Percentiles rank a stretch among this genome's conserved stretches.
Evolutionary conservation across 1,140 invertebrate genomes (phyloP).

Genomic region (Anthonomus grandis): DNA sequence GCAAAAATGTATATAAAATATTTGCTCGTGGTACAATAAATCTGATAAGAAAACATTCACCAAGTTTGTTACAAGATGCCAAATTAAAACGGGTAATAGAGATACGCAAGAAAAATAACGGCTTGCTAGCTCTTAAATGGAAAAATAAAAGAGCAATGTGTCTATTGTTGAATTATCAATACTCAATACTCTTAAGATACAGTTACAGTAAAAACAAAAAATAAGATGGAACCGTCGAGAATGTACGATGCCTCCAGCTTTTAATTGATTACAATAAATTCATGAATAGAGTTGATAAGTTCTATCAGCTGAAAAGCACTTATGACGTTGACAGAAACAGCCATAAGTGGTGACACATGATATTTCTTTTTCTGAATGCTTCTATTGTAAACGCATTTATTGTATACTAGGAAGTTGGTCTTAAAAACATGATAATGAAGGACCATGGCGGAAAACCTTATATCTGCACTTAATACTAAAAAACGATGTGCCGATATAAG

Average conservation of each 20-base stretch:
- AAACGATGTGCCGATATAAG: too few relatives aligned
- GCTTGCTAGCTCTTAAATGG: constrained; percentile 37
- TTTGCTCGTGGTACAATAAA: constrained; percentile 47
- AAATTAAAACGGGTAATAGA: constrained; percentile 44
- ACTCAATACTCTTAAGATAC: constrained; percentile 29
- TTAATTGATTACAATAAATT: constrained; percentile 45
- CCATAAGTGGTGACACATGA: constrained; percentile 47
- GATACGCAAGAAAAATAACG: constrained; percentile 37
- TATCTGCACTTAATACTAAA: too few relatives aligned
- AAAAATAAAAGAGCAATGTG: constrained; percentile 37
- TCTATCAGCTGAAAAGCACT: constrained; percentile 33
- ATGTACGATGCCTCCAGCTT: constrained; percentile 37
- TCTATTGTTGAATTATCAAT: constrained; percentile 38
- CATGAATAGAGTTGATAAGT: constrained; percentile 45
- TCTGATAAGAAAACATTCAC: constrained; percentile 37
- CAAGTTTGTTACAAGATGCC: constrained; percentile 42
- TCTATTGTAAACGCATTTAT: constrained; percentile 31
- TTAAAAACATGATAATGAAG: too few relatives aligned
- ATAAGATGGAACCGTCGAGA: constrained; percentile 38
- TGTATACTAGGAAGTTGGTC: constrained; percentile 18
- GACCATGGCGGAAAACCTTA: too few relatives aligned
- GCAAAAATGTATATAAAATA: too few relatives aligned
- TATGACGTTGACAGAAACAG: constrained; percentile 45
- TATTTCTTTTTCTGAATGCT: constrained; percentile 44
- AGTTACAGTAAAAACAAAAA: constrained; percentile 36